These are phyloP conservation scores for Chironomus riparius DNA, from an alignment of 2,888 invertebrate genomes.

Conservation along the genomic window DNA sequence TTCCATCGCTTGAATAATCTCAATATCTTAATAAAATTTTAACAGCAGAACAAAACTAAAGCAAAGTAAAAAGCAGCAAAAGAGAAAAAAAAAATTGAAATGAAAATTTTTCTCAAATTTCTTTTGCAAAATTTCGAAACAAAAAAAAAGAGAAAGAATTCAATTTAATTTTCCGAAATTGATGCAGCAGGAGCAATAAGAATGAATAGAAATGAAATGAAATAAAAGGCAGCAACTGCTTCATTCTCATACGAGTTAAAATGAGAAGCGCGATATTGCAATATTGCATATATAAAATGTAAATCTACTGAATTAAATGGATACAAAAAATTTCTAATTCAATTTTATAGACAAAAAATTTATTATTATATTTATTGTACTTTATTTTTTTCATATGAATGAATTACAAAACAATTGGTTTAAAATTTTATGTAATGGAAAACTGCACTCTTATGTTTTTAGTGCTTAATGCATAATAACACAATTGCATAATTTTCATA, in stretches of 20 bases:
- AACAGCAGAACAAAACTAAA: too few relatives aligned
- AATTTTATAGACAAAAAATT: neutral
- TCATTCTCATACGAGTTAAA: neutral
- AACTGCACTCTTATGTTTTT: neutral
- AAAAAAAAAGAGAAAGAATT: neutral
- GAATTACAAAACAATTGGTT: neutral
- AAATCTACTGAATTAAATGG: constrained; percentile 1
- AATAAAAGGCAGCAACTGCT: neutral
- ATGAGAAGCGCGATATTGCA: neutral
- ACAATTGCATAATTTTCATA: neutral
- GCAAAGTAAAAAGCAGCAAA: too few relatives aligned
- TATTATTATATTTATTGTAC: neutral
- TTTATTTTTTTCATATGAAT: neutral
- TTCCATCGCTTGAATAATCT: too few relatives aligned
- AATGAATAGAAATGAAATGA: neutral
- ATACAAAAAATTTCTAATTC: constrained; percentile 5
- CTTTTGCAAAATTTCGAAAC: neutral
- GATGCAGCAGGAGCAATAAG: neutral
- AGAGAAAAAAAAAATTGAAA: neutral
- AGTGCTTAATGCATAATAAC: neutral
- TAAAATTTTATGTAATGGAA: neutral
- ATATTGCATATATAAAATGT: neutral
- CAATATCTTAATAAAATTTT: too few relatives aligned
- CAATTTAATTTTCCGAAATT: neutral
- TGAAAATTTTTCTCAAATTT: neutral